A percentile compares a stretch with the other conserved stretches of the same genome.
Evolutionary conservation across 2,113 vertebrate species (phyloP).

Genomic region (Sisor rabdophorus): DNA sequence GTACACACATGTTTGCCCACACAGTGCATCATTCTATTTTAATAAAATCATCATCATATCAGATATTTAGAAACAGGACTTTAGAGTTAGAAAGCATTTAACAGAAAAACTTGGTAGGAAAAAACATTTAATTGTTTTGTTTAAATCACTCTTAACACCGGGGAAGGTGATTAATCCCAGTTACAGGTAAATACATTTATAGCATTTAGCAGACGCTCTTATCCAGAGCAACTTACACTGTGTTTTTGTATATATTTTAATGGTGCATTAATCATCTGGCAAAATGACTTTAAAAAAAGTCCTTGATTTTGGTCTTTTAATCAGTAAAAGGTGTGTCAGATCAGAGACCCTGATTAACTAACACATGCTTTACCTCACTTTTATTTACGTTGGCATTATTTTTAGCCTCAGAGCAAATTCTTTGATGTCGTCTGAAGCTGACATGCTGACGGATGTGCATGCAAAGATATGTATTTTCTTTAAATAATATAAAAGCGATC

Average conservation of each 20-base stretch:
- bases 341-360: background rate
- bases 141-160: background rate
- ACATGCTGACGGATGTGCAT: background rate
- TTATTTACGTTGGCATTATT: background rate
- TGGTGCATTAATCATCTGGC: background rate
- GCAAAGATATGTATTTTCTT: background rate
- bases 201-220: too few species aligned
- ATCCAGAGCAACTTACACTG: too few species aligned
- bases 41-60: background rate
- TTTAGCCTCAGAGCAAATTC: background rate
- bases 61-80: background rate
- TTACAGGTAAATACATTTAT: too few species aligned
- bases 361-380: background rate
- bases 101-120: background rate
- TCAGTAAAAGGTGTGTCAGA: background rate
- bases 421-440: background rate
- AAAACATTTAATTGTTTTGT: background rate
- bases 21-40: conserved; percentile 11
- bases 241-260: background rate
- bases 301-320: background rate
- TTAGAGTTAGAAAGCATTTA: background rate
- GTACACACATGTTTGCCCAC: too few species aligned
- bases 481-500: background rate
- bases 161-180: background rate
- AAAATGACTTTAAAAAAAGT: background rate